Base-by-base conservation (phyloP, 2,113 vertebrate genomes). In the Brachirus orientalis region DNA sequence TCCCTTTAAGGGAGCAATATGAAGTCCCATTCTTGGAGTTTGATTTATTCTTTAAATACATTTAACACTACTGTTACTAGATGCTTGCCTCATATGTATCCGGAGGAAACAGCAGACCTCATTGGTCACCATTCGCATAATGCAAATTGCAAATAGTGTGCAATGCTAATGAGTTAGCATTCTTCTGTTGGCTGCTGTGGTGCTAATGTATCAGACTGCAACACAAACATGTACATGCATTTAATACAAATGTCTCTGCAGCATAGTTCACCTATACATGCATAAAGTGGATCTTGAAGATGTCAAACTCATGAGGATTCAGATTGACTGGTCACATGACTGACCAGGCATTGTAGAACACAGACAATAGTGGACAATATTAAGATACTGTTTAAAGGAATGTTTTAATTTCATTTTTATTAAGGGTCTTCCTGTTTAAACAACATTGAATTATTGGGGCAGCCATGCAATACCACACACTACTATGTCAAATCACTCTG, bases 161-260 rank as follows among this genome's bases (percentile, higher is more conserved):
- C 43, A 62, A 74, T 20, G 74, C 69, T 79, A 53, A 52, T 16
- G 48, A 46, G 18, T 17, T 63, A 1, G 35, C 20, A 1, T 12
- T 77, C 65, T 59, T 3, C 40, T 43, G 8, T 2, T 43, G 74
- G 80, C 70, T 78, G 83, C 85, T 78, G 65, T 74, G 83, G 85
- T 84, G 81, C 85, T 86, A 76, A 83, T 7, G 56, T 60, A 75
- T 5, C 64, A 73, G 72, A 74, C 69, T 61, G 64, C 70, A 70
- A 82, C 52, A 35, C 47, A 37, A 6, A 28, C 11, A 50, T 47
- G 41, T 55, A 40, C 50, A 35, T 43, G 47, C 62, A 16, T 83
- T 63, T 11, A 20, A 18, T 10, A n/a, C n/a, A 50, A 53, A 53
- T 46, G 61, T 54, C 60, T 12, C 70, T 69, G 63, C 70, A 70